Percentiles rank a stretch among this genome's conserved stretches.
Conservation (phyloP, 2,888 invertebrate genomes). For the Acleris emargana region DNA sequence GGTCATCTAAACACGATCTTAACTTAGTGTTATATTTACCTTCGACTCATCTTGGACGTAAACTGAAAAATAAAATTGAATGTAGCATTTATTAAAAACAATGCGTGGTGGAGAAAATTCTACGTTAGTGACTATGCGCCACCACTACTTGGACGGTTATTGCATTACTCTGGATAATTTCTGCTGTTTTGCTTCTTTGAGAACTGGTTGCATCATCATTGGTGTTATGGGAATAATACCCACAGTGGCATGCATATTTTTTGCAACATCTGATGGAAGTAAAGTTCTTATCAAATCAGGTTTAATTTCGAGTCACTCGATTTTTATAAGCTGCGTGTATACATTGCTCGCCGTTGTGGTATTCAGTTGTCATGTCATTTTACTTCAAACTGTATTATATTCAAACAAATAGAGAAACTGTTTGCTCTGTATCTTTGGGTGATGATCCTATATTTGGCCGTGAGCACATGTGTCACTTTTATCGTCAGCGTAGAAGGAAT, state of each 20-base stretch:
- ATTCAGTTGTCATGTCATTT: slow-evolving; percentile 43
- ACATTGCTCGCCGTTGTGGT: slow-evolving; percentile 42
- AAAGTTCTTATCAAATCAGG: slow-evolving; percentile 41
- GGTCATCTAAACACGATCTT: no score
- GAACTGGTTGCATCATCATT: slow-evolving; percentile 45
- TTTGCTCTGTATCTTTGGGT: slow-evolving; percentile 43
- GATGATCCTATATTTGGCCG: slow-evolving; percentile 44
- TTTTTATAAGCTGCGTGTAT: slow-evolving; percentile 41
- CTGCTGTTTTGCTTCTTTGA: slow-evolving; percentile 46
- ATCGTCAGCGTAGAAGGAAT: slow-evolving; percentile 35
- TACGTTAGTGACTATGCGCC: no score
- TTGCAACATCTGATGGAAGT: slow-evolving; percentile 41
- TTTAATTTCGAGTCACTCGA: slow-evolving; percentile 40
- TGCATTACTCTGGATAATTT: slow-evolving; percentile 28
- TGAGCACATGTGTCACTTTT: slow-evolving; percentile 41
- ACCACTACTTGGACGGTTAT: no score
- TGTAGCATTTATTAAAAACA: no score
- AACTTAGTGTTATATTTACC: no score
- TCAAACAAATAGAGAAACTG: slow-evolving; percentile 36
- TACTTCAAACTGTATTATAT: slow-evolving; percentile 41
- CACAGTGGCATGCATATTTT: slow-evolving; percentile 42
- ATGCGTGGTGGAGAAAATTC: no score
- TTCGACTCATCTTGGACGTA: no score
- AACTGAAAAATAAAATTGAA: no score
- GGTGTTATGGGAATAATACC: slow-evolving; percentile 49